Conservation (phyloP, 2,888 invertebrate genomes). For the Folsomia candida region DNA sequence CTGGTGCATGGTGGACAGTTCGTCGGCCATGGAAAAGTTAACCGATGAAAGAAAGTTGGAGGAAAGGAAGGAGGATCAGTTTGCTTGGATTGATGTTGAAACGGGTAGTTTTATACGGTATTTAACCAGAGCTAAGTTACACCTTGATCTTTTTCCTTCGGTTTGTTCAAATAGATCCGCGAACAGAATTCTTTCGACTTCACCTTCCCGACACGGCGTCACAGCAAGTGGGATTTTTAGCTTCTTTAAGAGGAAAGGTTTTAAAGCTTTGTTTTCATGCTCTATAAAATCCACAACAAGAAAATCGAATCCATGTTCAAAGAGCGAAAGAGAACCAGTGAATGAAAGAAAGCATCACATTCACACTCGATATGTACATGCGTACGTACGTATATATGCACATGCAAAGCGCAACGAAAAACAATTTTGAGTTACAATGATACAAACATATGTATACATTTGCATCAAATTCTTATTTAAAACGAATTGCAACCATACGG, state of each 20-base stretch:
- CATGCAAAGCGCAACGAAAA: no score
- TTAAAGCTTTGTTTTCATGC: neutral
- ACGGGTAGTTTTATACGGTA: slow-evolving; percentile 13
- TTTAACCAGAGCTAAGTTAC: slow-evolving; percentile 16
- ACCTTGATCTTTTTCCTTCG: slow-evolving; percentile 15
- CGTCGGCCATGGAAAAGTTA: neutral
- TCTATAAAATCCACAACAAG: neutral
- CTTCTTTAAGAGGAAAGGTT: neutral
- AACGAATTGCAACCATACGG: no score
- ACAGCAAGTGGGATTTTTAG: no score
- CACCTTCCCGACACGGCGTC: neutral
- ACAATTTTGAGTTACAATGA: no score
- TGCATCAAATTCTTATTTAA: no score
- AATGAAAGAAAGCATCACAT: neutral
- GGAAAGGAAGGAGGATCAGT: neutral
- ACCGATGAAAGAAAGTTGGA: slow-evolving; percentile 11
- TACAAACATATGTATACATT: no score
- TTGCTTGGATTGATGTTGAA: slow-evolving; percentile 6
- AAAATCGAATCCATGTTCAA: neutral
- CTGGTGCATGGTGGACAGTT: neutral
- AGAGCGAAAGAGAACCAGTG: neutral
- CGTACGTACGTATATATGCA: no score
- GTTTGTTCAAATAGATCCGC: neutral
- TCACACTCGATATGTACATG: no score
- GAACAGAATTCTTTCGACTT: neutral